Conservation (phyloP, 2,888 invertebrate genomes). For the Xanthia togata region DNA sequence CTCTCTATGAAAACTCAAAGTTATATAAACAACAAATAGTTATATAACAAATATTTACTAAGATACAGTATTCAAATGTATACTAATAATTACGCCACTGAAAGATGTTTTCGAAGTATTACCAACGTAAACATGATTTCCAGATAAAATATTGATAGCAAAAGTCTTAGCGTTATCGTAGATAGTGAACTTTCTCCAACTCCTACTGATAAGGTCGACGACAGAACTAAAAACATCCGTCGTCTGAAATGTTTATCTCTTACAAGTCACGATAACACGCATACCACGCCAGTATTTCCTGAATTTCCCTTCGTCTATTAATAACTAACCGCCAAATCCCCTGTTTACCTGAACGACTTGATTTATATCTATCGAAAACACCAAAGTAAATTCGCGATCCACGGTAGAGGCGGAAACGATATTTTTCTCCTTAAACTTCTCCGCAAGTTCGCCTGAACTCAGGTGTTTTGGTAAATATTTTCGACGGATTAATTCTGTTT, state of each 20-base stretch:
- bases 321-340: slow-evolving; percentile 42
- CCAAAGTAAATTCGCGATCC: slow-evolving; percentile 29
- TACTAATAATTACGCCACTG: not conserved
- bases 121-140: slow-evolving; percentile 19
- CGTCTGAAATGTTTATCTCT: slow-evolving; percentile 51
- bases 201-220: slow-evolving; percentile 35
- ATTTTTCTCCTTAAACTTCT: slow-evolving; percentile 26
- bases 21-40: no score
- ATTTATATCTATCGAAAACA: slow-evolving; percentile 42
- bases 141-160: slow-evolving; percentile 33
- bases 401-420: slow-evolving; percentile 32
- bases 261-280: slow-evolving; percentile 28
- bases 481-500: slow-evolving; percentile 24
- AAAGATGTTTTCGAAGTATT: slow-evolving; percentile 1
- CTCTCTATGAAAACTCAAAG: no score
- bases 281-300: slow-evolving; percentile 42
- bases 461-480: slow-evolving; percentile 45
- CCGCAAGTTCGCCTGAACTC: slow-evolving; percentile 16
- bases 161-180: slow-evolving; percentile 38
- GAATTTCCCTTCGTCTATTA: slow-evolving; percentile 52
- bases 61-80: not conserved
- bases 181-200: slow-evolving; percentile 49
- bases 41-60: not conserved
- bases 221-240: slow-evolving; percentile 49
- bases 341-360: slow-evolving; percentile 57